phyloP scores from a whole-genome alignment of 1,140 invertebrate species.

The Colletes latitarsis region DNA sequence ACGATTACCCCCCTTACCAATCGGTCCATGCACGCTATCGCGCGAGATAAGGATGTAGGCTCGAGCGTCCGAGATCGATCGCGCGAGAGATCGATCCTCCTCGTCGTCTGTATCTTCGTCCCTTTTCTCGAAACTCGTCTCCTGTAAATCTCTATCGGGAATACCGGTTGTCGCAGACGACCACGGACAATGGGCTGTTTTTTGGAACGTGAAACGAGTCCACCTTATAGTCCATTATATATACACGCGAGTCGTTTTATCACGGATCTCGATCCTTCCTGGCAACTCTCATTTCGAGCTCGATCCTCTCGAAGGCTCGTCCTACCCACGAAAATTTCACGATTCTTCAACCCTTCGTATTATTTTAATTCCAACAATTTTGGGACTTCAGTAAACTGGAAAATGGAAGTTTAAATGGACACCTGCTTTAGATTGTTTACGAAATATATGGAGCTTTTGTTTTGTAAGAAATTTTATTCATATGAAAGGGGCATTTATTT shows the following conservation, averaged over 20 bases:
- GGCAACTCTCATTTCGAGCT: neutral
- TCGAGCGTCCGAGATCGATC: neutral
- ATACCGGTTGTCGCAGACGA: constrained; percentile 69
- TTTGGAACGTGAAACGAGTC: constrained; percentile 69
- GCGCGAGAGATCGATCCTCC: constrained; percentile 8
- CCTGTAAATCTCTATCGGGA: constrained; percentile 73
- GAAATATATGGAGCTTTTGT: no score
- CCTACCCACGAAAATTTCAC: no score
- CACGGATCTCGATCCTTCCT: constrained; percentile 43
- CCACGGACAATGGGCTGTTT: constrained; percentile 71
- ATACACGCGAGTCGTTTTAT: constrained; percentile 35
- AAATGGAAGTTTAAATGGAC: no score
- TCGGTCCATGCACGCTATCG: neutral
- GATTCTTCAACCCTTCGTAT: no score
- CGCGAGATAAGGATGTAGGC: neutral
- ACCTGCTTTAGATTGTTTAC: no score
- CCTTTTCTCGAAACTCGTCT: constrained; percentile 53
- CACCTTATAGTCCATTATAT: constrained; percentile 69
- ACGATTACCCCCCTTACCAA: constrained; percentile 32
- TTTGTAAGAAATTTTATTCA: no score
- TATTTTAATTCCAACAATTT: no score
- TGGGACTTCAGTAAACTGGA: no score
- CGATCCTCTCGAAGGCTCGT: no score
- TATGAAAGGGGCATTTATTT: no score
- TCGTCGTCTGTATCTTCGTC: constrained; percentile 27